Evolutionary conservation across 2,113 vertebrate genomes (phyloP).

Genomic region (Fulmarus glacialis): DNA sequence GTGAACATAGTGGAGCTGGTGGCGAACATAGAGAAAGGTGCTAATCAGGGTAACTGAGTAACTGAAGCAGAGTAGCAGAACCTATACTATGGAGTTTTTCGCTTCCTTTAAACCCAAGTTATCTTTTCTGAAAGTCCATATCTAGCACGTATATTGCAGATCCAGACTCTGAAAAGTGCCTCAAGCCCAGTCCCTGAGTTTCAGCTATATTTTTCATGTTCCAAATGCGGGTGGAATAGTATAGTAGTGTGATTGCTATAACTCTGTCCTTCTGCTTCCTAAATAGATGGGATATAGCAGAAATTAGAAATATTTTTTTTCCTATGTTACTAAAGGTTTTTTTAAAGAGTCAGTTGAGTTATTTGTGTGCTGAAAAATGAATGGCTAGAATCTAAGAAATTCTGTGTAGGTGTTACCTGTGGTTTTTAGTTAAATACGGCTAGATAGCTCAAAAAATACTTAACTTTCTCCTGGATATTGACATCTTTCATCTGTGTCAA

Average conservation of each 20-base stretch:
- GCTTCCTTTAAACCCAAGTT: not conserved
- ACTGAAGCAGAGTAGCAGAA: fast-evolving
- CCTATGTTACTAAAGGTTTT: not conserved
- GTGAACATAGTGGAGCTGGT: not conserved
- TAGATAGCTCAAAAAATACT: not conserved
- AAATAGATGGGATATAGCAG: not conserved
- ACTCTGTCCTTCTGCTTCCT: not conserved
- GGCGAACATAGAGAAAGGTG: not conserved
- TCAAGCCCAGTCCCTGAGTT: not conserved
- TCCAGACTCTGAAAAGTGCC: not conserved
- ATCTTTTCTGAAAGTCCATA: not conserved
- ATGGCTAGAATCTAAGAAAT: not conserved
- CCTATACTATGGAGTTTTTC: fast-evolving
- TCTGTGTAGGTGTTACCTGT: not conserved
- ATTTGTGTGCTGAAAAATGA: not conserved
- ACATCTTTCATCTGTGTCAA: not conserved
- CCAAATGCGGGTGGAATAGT: not conserved
- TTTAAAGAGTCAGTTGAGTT: not conserved
- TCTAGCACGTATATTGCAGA: not conserved
- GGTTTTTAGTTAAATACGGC: not conserved
- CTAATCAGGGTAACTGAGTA: not conserved
- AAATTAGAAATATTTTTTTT: not conserved
- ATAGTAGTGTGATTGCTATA: not conserved
- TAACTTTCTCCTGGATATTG: not conserved
- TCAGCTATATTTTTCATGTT: not conserved